A percentile compares a stretch with the other conserved stretches of the same genome.
Evolutionary conservation across 53 echinoderm and acorn worm species (phyloP).

Genomic region (Holothuria scabra): DNA sequence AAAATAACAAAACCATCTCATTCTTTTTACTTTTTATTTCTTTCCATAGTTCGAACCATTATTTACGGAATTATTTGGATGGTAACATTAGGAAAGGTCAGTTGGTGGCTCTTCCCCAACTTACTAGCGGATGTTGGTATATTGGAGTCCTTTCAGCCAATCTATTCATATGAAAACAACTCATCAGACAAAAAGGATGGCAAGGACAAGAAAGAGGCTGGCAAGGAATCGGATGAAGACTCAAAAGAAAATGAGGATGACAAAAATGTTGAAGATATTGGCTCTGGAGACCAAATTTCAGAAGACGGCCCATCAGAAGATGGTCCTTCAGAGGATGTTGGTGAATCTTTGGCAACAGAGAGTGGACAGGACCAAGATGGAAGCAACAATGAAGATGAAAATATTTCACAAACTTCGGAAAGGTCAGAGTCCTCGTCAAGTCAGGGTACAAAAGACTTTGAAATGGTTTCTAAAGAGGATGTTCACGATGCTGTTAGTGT

Average conservation of each 20-base stretch:
- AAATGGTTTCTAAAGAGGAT: slow-evolving; percentile 78
- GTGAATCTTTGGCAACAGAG: not conserved
- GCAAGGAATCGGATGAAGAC: slow-evolving; percentile 33
- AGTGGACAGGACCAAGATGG: slow-evolving; percentile 35
- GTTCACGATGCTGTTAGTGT: slow-evolving; percentile 27
- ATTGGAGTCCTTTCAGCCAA: slow-evolving; percentile 90
- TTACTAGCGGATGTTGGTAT: slow-evolving; percentile 95
- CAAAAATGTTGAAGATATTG: slow-evolving; percentile 15
- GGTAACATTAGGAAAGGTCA: slow-evolving; percentile 75
- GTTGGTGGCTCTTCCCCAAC: slow-evolving; percentile 98
- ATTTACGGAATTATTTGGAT: slow-evolving; percentile 77
- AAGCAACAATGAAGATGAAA: slow-evolving; percentile 32
- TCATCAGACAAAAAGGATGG: slow-evolving; percentile 26
- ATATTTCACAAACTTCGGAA: slow-evolving; percentile 50
- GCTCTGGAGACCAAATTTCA: slow-evolving; percentile 13
- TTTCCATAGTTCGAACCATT: slow-evolving; percentile 77
- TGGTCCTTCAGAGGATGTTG: not conserved
- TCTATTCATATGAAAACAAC: slow-evolving; percentile 65
- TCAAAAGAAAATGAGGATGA: slow-evolving; percentile 18
- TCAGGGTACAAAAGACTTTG: slow-evolving; percentile 86
- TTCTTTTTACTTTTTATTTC: not conserved
- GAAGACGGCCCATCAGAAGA: slow-evolving; percentile 38
- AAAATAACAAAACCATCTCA: not conserved
- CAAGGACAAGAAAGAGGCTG: slow-evolving; percentile 43
- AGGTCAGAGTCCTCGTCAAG: slow-evolving; percentile 57